Conservation (phyloP, 2,113 vertebrate species). For the Dinomys branickii region DNA sequence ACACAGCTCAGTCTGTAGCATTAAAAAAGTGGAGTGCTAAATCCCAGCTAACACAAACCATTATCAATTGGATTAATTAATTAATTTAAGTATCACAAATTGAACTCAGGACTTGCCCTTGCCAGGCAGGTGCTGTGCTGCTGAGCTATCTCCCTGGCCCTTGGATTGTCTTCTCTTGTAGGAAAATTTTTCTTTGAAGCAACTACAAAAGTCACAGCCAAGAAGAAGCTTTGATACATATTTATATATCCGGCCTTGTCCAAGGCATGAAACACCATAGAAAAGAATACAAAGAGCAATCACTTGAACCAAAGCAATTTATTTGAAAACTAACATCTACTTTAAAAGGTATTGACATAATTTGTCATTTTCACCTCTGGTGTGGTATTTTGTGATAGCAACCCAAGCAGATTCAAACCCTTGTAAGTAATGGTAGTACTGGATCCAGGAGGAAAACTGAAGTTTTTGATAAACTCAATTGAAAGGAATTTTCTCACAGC, state of each 20-base stretch:
- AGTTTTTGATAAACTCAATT: slow-evolving; percentile 93
- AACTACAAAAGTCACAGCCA: neutral
- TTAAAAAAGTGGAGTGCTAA: neutral
- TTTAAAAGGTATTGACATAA: neutral
- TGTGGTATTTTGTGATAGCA: neutral
- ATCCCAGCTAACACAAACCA: neutral
- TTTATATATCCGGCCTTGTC: neutral
- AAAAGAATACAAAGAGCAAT: neutral
- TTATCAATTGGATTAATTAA: neutral
- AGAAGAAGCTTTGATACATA: neutral
- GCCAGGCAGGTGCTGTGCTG: too few relatives aligned
- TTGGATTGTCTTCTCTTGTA: neutral
- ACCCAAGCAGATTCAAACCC: neutral
- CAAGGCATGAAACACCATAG: neutral
- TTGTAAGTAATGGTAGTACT: slow-evolving; percentile 91
- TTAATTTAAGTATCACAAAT: too few relatives aligned
- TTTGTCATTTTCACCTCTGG: neutral
- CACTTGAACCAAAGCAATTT: slow-evolving; percentile 11
- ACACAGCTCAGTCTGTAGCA: neutral
- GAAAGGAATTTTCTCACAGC: slow-evolving; percentile 55
- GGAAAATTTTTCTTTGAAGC: neutral
- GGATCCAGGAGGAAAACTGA: slow-evolving; percentile 91
- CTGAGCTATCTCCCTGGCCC: too few relatives aligned
- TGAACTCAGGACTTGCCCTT: too few relatives aligned
- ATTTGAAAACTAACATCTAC: neutral